Base-by-base conservation (phyloP, 2,888 invertebrate genomes). In the Andrena marginata region DNA sequence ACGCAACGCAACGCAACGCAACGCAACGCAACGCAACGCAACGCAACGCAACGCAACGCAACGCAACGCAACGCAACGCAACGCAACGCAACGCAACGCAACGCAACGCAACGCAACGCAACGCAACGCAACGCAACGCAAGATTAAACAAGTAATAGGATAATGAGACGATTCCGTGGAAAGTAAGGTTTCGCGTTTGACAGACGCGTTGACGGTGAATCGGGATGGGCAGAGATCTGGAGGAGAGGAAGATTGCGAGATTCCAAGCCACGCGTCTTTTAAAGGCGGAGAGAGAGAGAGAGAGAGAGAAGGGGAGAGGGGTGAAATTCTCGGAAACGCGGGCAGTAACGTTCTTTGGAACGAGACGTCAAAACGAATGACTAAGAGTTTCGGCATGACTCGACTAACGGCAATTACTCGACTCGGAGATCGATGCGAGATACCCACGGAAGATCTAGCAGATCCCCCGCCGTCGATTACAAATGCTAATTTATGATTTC, bases 401-500 rank as follows among this genome's bases (percentile, higher is more conserved):
- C 82, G 86, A 74, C 86, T 77, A 86, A 85, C 84, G 82, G 85
- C 79, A 79, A 82, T 83, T 86, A 84, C 86, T 85, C 85, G 81
- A 80, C 80, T 81, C 77, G 67, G 77, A 85, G 87, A 90, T 89
- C 85, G 82, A 90, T 84, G 87, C 77, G 70, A 90, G 89, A 89
- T 88, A 87, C 67, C 85, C 84, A 78, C 80, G 83, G 71, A 80
- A 77, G 77, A 89, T 87, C 82, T 68, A 78, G 83, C 79, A 64
- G 82, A 73, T 85, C 86, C 80, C 71, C 77, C 80, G 72, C 73
- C 74, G 81, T 79, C 86, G 89, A 91, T 92, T 90, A 90, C 87
- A 89, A 92, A 92, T 92, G 92, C 90, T 91, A 92, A 92, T 92
- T 91, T 89, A 90, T 83, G 86, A 90, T 89, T 90, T 87, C 86